phyloP scores from a whole-genome alignment of 2,888 invertebrate species.

The Cabera pusaria region DNA sequence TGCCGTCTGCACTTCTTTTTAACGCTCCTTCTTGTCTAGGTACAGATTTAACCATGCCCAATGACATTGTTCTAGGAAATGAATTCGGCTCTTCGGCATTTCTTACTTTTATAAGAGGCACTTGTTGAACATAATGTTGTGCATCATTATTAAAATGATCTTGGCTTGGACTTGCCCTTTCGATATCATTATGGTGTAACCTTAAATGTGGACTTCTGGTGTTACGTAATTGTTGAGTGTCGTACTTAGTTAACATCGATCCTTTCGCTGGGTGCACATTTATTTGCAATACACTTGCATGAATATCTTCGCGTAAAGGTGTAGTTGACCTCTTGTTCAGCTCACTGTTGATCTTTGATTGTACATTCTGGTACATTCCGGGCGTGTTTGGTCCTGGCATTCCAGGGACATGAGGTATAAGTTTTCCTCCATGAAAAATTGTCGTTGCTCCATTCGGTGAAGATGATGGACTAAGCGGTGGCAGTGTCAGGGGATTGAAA shows the following conservation, averaged over 20 bases:
- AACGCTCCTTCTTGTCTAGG: slow-evolving; percentile 53
- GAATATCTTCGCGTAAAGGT: slow-evolving; percentile 45
- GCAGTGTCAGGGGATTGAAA: slow-evolving; percentile 87
- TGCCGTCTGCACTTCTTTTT: slow-evolving; percentile 63
- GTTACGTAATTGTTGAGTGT: slow-evolving; percentile 48
- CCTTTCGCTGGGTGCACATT: slow-evolving; percentile 45
- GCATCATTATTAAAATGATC: slow-evolving; percentile 47
- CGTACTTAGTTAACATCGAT: slow-evolving; percentile 47
- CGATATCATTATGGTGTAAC: slow-evolving; percentile 46
- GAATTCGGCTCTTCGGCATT: slow-evolving; percentile 62
- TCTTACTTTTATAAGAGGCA: slow-evolving; percentile 70
- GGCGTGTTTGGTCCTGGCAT: slow-evolving; percentile 92
- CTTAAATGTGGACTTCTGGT: slow-evolving; percentile 53
- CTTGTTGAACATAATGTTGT: slow-evolving; percentile 42
- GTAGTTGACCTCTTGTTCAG: slow-evolving; percentile 37
- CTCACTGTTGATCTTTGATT: slow-evolving; percentile 51
- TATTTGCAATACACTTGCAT: slow-evolving; percentile 38
- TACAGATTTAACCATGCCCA: slow-evolving; percentile 46
- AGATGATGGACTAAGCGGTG: slow-evolving; percentile 72
- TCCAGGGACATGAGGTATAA: slow-evolving; percentile 94
- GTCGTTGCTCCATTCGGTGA: slow-evolving; percentile 84
- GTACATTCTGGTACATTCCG: slow-evolving; percentile 54
- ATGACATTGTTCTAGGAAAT: slow-evolving; percentile 45
- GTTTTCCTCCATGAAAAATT: slow-evolving; percentile 87
- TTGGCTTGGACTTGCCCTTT: slow-evolving; percentile 48